phyloP scores from a whole-genome alignment of 2,797 vertebrate species.

The Gambusia yucatana region DNA sequence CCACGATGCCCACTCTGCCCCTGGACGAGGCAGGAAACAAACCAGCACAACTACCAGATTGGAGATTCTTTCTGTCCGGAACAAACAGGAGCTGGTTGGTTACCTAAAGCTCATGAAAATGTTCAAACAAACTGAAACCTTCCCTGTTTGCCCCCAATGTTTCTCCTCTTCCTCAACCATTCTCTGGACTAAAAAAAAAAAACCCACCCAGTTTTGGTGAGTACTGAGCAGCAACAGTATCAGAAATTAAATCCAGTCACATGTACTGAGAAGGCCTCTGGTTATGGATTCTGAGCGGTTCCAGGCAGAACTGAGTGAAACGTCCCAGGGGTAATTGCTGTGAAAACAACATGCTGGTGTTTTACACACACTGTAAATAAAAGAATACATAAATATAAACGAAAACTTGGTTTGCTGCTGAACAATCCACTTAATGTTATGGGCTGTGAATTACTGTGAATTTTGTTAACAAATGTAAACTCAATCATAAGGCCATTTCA shows the following conservation, averaged over 20 bases:
- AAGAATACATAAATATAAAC: not conserved
- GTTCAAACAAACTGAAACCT: not conserved
- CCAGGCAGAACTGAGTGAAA: not conserved
- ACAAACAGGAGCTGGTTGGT: conserved; percentile 54
- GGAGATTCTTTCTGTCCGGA: conserved; percentile 39
- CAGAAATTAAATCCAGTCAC: not conserved
- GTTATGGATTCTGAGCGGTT: not conserved
- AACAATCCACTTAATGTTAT: not conserved
- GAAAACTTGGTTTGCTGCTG: not conserved
- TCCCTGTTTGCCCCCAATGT: not conserved
- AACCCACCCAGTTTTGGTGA: not conserved
- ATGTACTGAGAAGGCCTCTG: not conserved
- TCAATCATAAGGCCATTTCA: not conserved
- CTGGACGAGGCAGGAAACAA: conserved; percentile 41
- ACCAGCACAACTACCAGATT: conserved; percentile 35
- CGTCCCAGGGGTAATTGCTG: not conserved
- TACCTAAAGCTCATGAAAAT: conserved; percentile 43
- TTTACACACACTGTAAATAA: not conserved
- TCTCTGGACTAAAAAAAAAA: not conserved
- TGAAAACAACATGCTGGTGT: not conserved
- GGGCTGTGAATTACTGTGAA: not conserved
- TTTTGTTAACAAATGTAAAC: not conserved
- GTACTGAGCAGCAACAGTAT: not conserved
- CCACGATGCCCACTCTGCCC: conserved; percentile 62
- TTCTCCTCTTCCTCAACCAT: not conserved